phyloP scores from a whole-genome alignment of 1,140 invertebrate genomes.

The Cherax quadricarinatus region DNA sequence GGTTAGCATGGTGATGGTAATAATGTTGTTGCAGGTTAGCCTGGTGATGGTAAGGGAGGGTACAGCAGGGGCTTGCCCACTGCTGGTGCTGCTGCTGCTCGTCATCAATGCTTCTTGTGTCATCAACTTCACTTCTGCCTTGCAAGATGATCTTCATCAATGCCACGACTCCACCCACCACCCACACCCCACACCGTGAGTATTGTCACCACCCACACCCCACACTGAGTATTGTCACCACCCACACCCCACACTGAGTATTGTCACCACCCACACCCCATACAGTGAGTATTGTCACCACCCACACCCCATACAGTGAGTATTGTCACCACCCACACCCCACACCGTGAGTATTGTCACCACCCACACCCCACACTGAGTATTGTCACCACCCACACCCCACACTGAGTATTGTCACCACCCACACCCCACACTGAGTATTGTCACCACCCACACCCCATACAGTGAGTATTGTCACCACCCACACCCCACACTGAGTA shows the following conservation, averaged over 20 bases:
- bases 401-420: neutral
- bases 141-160: neutral
- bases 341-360: neutral
- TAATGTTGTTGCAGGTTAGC: neutral
- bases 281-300: neutral
- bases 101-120: neutral
- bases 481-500: too few species aligned
- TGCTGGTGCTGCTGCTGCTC: neutral
- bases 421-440: neutral
- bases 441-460: too few species aligned
- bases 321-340: neutral
- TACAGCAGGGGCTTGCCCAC: neutral
- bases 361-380: neutral
- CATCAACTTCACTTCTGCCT: neutral
- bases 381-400: neutral
- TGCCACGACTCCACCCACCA: neutral
- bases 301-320: neutral
- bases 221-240: neutral
- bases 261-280: neutral
- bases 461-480: too few species aligned
- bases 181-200: neutral
- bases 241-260: neutral
- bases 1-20: too few species aligned
- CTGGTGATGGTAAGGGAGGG: conserved; percentile 11
- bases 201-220: neutral